Base-by-base conservation (phyloP, 1,140 invertebrate genomes). In the Calephelis nemesis region DNA sequence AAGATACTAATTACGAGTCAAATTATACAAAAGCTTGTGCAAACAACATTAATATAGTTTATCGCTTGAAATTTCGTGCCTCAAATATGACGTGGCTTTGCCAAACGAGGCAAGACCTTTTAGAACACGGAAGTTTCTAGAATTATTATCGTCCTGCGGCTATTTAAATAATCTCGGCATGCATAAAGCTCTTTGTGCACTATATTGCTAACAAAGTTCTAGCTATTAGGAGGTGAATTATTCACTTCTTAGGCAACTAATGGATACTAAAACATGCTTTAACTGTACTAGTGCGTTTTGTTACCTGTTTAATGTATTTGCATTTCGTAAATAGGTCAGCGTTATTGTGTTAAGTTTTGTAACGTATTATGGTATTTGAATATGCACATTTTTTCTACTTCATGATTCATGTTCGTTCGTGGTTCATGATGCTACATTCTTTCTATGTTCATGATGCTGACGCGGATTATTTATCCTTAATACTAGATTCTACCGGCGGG, bases 81-180 rank as follows among this genome's bases (percentile, higher is more conserved):
- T 50, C n/a, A 50, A 50, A 13, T 50, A 50, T 50, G 12, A 15
- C n/a, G 12, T 50, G 5, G 50, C 13, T 52, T 52, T 7, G 8
- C 13, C 8, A 7, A 52, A 54, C 52, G 52, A 54, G 8, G 52
- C 15, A 9, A 54, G 30, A 30, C 15, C 19, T 30, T 58, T 58
- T 58, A 19, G 52, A 58, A 58, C 15, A 58, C 13, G 30, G 30
- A 58, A 58, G 4, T 30, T 58, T 58, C 10, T 39, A 58, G 52
- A 58, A 58, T 58, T 58, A 54, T 54, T 54, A 58, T 58, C 52
- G 52, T 39, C 52, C 52, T 39, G 52, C 52, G 52, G 52, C 52
- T 39, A 58, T 58, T 58, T 15, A 58, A 58, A 58, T 58, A 58
- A 58, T 58, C 54, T 58, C 30, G 54, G 54, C 15, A 10, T 58